Conservation (phyloP, 2,888 invertebrate species). For the Drosophila incognita region DNA sequence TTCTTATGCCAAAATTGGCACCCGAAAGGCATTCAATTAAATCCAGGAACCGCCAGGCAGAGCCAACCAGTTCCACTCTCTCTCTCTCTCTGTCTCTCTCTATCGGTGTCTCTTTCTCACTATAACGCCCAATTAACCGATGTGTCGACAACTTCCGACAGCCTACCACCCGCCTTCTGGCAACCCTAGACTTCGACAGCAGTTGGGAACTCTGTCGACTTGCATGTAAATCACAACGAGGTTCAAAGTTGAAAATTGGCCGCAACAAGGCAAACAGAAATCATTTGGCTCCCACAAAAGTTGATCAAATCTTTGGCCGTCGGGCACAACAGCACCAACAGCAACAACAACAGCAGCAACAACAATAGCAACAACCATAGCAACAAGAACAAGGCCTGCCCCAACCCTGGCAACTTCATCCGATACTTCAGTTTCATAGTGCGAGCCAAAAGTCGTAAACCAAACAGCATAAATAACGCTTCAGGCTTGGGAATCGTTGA, state of each 20-base stretch:
- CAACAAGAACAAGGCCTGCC: not conserved
- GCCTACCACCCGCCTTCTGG: slow-evolving; percentile 3
- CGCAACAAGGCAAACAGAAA: slow-evolving; percentile 57
- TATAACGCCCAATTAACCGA: slow-evolving; percentile 68
- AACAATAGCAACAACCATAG: not conserved
- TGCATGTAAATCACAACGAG: slow-evolving; percentile 72
- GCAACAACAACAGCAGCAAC: not conserved
- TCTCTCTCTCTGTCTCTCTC: slow-evolving; percentile 4
- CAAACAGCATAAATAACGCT: slow-evolving; percentile 74
- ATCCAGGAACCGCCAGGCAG: slow-evolving; percentile 17
- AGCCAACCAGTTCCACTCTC: slow-evolving; percentile 46
- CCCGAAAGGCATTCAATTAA: slow-evolving; percentile 45
- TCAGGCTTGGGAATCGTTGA: slow-evolving; percentile 22
- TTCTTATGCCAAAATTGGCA: slow-evolving; percentile 1
- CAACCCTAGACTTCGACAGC: not conserved
- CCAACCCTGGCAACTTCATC: not conserved
- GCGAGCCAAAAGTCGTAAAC: slow-evolving; percentile 66
- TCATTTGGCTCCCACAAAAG: slow-evolving; percentile 63
- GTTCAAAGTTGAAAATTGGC: slow-evolving; percentile 75
- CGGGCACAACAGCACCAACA: slow-evolving; percentile 13
- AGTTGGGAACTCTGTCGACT: slow-evolving; percentile 23
- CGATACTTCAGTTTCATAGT: slow-evolving; percentile 31
- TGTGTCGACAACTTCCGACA: slow-evolving; percentile 65
- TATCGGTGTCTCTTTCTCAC: slow-evolving; percentile 4
- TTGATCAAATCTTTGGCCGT: slow-evolving; percentile 64